Conservation (phyloP, 2,888 invertebrate species). For the Eupithecia inturbata region DNA sequence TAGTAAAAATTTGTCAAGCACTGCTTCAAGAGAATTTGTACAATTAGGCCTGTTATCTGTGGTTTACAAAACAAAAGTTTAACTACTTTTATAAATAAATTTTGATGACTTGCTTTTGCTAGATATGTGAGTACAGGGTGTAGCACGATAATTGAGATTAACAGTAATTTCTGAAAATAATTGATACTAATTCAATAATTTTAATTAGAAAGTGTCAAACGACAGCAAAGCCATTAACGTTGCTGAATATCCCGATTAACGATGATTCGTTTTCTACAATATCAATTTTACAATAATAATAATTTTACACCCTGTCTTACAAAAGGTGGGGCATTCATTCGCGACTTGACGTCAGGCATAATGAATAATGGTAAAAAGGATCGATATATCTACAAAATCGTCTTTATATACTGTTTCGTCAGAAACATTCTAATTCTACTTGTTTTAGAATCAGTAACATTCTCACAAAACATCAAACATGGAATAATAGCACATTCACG, state of each 20-base stretch:
- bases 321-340: slow-evolving; percentile 44
- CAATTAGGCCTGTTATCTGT: slow-evolving; percentile 51
- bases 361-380: slow-evolving; percentile 37
- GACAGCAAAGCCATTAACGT: neutral
- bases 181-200: neutral
- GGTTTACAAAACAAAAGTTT: neutral
- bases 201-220: neutral
- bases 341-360: slow-evolving; percentile 33
- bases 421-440: slow-evolving; percentile 42
- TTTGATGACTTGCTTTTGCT: slow-evolving; percentile 21
- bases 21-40: slow-evolving; percentile 45
- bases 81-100: too few species aligned
- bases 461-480: slow-evolving; percentile 64
- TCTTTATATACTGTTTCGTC: slow-evolving; percentile 45
- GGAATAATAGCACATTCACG: slow-evolving; percentile 77
- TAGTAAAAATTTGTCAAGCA: slow-evolving; percentile 46
- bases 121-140: slow-evolving; percentile 17
- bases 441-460: slow-evolving; percentile 52
- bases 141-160: neutral
- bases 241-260: neutral
- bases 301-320: slow-evolving; percentile 10
- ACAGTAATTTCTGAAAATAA: neutral
- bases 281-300: neutral
- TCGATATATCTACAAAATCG: slow-evolving; percentile 46
- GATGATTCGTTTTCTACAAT: too few species aligned